Evolutionary conservation across 1,140 invertebrate genomes (phyloP).

Genomic region (Conus ventricosus): DNA sequence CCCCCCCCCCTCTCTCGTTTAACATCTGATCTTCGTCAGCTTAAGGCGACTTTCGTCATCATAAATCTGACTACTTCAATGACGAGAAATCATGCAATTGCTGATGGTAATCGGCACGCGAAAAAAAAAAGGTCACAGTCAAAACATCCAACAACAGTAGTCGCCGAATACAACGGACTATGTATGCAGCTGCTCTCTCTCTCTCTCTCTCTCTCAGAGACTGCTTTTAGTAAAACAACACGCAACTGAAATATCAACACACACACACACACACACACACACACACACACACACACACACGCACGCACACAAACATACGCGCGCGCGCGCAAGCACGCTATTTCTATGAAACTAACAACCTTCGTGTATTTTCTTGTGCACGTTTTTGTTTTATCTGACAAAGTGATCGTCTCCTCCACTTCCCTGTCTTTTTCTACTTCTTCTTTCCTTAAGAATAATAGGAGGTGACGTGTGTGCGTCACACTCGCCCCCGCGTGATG

Average conservation of each 20-base stretch:
- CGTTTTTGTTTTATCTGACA: not conserved
- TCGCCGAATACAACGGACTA: not conserved
- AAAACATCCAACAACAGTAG: not conserved
- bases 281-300: slow-evolving; percentile 4
- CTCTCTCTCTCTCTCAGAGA: too few species aligned
- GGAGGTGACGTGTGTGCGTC: not conserved
- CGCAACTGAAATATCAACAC: not conserved
- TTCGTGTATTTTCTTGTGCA: not conserved
- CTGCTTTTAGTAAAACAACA: too few species aligned
- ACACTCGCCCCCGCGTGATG: not conserved
- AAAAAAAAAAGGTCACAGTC: not conserved
- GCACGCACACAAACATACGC: not conserved
- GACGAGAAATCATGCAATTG: not conserved
- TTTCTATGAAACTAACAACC: not conserved
- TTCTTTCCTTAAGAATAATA: not conserved
- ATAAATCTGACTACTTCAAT: too few species aligned
- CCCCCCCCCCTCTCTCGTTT: too few species aligned
- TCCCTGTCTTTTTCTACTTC: not conserved
- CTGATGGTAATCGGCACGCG: not conserved
- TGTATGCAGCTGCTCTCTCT: not conserved
- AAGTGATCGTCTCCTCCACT: too few species aligned
- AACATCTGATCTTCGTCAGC: too few species aligned
- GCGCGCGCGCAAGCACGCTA: not conserved
- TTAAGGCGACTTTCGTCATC: too few species aligned
- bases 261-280: slow-evolving; percentile 25